Evolutionary conservation across 2,797 vertebrate genomes (phyloP).

Genomic region (Cryptoprocta ferox): DNA sequence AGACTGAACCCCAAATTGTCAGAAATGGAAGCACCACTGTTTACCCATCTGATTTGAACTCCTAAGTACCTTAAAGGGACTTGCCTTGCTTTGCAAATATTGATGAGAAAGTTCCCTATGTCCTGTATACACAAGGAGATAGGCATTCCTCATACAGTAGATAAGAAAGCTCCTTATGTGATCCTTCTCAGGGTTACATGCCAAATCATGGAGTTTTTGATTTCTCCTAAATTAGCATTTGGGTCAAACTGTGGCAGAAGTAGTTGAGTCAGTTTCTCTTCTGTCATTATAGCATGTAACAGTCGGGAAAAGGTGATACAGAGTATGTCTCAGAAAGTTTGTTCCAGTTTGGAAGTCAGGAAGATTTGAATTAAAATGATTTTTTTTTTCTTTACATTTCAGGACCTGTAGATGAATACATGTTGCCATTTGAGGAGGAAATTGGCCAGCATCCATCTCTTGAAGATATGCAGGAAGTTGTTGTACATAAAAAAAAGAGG

Average conservation of each 20-base stretch:
- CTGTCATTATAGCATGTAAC: neutral
- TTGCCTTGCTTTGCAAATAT: neutral
- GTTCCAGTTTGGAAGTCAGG: conserved; percentile 44
- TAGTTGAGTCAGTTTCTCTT: neutral
- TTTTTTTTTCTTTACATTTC: conserved; percentile 50
- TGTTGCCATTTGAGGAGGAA: conserved; percentile 98
- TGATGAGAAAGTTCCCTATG: neutral
- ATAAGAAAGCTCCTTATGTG: neutral
- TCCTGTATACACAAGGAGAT: neutral
- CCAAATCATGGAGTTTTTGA: neutral
- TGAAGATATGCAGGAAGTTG: conserved; percentile 99
- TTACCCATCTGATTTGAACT: neutral
- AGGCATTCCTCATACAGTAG: neutral
- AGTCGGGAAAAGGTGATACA: conserved; percentile 19
- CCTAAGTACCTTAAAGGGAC: neutral
- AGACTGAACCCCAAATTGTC: neutral
- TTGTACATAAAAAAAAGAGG: conserved; percentile 98
- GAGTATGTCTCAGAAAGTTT: conserved; percentile 45
- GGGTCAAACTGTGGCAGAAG: neutral
- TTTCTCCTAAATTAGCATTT: neutral
- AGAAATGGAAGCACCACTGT: neutral
- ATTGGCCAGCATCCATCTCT: conserved; percentile 98
- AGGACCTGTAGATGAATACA: conserved; percentile 98
- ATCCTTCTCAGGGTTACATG: neutral
- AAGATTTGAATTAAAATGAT: conserved; percentile 64